Evolutionary conservation across 2,888 invertebrate species (phyloP).

Genomic region (Eumacrocentrus americanus): DNA sequence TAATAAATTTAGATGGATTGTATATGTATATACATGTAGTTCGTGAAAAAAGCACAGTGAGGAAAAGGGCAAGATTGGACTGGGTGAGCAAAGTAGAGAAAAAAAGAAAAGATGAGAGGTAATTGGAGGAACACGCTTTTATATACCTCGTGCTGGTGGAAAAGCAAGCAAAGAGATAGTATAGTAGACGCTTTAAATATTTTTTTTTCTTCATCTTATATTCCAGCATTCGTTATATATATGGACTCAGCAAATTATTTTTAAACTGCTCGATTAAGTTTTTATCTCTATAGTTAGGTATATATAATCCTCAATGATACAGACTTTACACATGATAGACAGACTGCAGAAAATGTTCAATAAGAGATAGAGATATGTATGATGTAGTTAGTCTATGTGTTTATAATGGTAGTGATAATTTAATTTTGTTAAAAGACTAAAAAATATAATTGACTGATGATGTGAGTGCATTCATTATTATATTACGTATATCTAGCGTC

Average conservation of each 20-base stretch:
- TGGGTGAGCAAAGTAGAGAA: neutral
- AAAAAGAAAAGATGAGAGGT: neutral
- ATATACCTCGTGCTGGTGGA: neutral
- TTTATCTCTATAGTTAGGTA: neutral
- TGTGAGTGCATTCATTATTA: too few relatives aligned
- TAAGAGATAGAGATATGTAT: neutral
- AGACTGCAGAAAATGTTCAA: neutral
- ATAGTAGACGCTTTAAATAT: neutral
- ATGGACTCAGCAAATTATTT: neutral
- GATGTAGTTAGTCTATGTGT: too few relatives aligned
- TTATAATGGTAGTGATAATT: too few relatives aligned
- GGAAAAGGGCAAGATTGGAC: neutral
- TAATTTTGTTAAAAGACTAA: neutral
- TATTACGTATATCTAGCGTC: neutral
- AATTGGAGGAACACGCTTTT: neutral
- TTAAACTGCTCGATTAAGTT: neutral
- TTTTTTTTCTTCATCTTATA: neutral
- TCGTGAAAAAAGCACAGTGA: neutral
- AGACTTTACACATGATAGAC: neutral
- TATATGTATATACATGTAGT: neutral
- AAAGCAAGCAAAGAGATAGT: neutral
- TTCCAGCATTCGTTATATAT: neutral
- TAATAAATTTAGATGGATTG: neutral
- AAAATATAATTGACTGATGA: neutral
- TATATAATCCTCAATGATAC: too few relatives aligned